Evolutionary conservation across 2,113 vertebrate species (phyloP).

Genomic region (Silurus asotus): DNA sequence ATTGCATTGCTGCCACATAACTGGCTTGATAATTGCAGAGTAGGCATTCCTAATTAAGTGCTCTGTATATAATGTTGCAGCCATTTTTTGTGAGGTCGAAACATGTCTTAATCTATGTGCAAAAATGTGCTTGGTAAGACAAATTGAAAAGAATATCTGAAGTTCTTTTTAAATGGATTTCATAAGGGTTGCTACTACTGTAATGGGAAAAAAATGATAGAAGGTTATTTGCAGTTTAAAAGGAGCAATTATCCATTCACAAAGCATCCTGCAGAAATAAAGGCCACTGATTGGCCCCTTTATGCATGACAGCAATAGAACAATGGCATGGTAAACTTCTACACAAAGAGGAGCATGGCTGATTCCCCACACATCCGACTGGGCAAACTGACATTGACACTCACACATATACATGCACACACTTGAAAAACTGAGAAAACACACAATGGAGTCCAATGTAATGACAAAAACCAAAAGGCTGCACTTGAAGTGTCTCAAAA

Average conservation of each 20-base stretch:
- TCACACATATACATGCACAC: slow-evolving; percentile 8
- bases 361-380: slow-evolving; percentile 30
- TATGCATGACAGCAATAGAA: slow-evolving; percentile 41
- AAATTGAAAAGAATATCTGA: background rate
- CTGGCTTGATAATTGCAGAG: background rate
- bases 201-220: slow-evolving; percentile 20
- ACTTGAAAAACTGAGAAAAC: slow-evolving; percentile 2
- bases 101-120: background rate
- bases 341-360: slow-evolving; percentile 28
- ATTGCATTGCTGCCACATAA: too few relatives aligned
- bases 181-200: slow-evolving; percentile 17
- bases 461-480: slow-evolving; percentile 21
- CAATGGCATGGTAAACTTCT: slow-evolving; percentile 37
- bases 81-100: background rate
- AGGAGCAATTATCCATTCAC: slow-evolving; percentile 49
- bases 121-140: background rate
- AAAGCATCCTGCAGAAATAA: slow-evolving; percentile 44
- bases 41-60: background rate
- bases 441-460: slow-evolving; percentile 26
- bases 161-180: background rate
- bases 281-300: slow-evolving; percentile 39
- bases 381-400: slow-evolving; percentile 27
- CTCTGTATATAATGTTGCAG: background rate
- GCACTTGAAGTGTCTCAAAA: slow-evolving; percentile 36
- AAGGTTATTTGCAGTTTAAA: slow-evolving; percentile 39